Evolutionary conservation across 2,888 invertebrate genomes (phyloP).

Genomic region (Sesia apiformis): DNA sequence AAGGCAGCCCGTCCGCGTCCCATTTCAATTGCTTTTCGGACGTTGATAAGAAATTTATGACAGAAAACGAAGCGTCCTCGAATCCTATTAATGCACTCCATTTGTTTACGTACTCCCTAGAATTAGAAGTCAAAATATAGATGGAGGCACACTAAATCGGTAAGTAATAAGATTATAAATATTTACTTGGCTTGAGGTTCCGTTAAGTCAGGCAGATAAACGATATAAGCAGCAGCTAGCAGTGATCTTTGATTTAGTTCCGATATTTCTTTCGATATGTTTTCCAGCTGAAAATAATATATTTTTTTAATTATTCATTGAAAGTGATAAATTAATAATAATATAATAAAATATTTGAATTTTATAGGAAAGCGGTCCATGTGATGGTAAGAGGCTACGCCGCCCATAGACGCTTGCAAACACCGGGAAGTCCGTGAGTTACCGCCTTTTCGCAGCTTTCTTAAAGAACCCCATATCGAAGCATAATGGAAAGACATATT

Average conservation of each 20-base stretch:
- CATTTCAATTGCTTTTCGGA: constrained; percentile 84
- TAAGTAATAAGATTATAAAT: neutral
- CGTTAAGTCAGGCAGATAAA: constrained; percentile 81
- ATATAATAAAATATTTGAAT: too few relatives aligned
- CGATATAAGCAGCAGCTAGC: constrained; percentile 85
- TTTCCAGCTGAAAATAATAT: constrained; percentile 64
- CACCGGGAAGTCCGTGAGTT: too few relatives aligned
- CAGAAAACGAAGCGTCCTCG: constrained; percentile 43
- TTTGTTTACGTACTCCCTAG: constrained; percentile 52
- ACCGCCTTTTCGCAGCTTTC: too few relatives aligned
- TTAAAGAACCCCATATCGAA: too few relatives aligned
- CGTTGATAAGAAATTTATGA: constrained; percentile 50
- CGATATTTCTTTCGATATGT: constrained; percentile 76
- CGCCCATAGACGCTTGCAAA: too few relatives aligned
- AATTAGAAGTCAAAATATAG: constrained; percentile 9
- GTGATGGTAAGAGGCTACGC: too few relatives aligned
- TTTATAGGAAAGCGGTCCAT: too few relatives aligned
- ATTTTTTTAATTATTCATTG: neutral
- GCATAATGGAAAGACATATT: too few relatives aligned
- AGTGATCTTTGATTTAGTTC: constrained; percentile 79
- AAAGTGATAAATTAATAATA: too few relatives aligned
- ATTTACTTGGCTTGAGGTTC: constrained; percentile 78
- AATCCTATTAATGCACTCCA: constrained; percentile 66
- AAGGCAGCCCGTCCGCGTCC: constrained; percentile 89
- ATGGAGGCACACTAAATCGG: too few relatives aligned